These are phyloP conservation scores for Autographa gamma DNA, from an alignment of 2,888 invertebrate species.

Conservation along the genomic window DNA sequence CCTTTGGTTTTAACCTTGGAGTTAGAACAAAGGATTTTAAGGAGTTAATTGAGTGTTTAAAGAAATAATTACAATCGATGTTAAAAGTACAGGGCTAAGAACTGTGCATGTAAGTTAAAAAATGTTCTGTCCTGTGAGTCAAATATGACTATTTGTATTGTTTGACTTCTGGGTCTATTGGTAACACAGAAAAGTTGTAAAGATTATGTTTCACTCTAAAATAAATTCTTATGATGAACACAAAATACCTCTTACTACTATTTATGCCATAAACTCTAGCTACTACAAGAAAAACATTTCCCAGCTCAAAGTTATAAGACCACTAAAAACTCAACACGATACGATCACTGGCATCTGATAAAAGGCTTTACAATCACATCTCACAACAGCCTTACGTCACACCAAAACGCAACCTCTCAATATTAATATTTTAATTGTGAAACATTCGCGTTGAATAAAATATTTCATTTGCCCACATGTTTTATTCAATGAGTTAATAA, in stretches of 20 bases:
- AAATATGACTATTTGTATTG: too few species aligned
- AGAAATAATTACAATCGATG: too few species aligned
- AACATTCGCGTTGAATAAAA: slow-evolving; percentile 43
- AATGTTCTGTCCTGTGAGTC: too few species aligned
- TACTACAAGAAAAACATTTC: background rate
- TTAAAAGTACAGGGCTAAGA: too few species aligned
- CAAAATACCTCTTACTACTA: too few species aligned
- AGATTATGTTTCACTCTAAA: too few species aligned
- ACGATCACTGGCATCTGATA: slow-evolving; percentile 6
- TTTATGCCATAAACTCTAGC: background rate
- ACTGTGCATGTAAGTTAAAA: too few species aligned
- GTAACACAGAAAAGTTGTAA: too few species aligned
- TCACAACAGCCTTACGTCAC: slow-evolving; percentile 18
- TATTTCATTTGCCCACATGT: slow-evolving; percentile 43
- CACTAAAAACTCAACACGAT: background rate
- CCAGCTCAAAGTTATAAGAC: background rate
- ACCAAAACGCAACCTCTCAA: slow-evolving; percentile 10
- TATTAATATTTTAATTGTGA: slow-evolving; percentile 10
- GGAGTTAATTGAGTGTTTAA: too few species aligned
- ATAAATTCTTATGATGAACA: too few species aligned
- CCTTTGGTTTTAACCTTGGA: background rate
- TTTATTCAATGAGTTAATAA: slow-evolving; percentile 39
- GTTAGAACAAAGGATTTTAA: background rate
- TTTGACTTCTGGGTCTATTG: too few species aligned
- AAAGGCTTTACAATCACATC: slow-evolving; percentile 15